These are phyloP conservation scores for Syrphus vitripennis DNA, from an alignment of 2,888 invertebrate species.

Conservation along the genomic window DNA sequence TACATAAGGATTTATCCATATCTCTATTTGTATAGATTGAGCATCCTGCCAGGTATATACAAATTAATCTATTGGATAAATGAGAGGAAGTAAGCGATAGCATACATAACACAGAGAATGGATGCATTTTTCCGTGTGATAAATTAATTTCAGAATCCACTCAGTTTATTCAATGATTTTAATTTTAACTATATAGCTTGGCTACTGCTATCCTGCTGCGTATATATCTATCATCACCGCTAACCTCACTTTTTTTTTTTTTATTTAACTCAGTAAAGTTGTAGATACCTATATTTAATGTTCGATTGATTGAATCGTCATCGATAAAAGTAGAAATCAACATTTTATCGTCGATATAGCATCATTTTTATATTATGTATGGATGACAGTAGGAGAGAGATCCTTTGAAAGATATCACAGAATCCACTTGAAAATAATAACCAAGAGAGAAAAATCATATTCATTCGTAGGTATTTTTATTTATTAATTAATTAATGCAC, in stretches of 20 bases:
- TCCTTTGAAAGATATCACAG: constrained; percentile 42
- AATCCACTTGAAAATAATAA: constrained; percentile 40
- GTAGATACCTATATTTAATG: constrained; percentile 23
- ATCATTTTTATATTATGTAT: background rate
- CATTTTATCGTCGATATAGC: constrained; percentile 1
- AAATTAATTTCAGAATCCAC: constrained; percentile 41
- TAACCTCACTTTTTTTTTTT: constrained; percentile 22
- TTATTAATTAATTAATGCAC: constrained; percentile 68
- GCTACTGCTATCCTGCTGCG: background rate
- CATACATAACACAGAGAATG: constrained; percentile 6
- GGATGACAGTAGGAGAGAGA: too few relatives aligned
- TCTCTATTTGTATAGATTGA: background rate
- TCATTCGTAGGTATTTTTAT: constrained; percentile 53
- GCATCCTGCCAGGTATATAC: constrained; percentile 28
- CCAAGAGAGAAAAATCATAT: constrained; percentile 12
- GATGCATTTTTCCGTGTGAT: constrained; percentile 39
- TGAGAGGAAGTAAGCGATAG: constrained; percentile 20
- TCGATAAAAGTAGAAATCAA: constrained; percentile 3
- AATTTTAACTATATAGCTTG: constrained; percentile 40
- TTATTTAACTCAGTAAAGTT: background rate
- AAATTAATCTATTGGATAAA: background rate
- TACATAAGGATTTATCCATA: background rate
- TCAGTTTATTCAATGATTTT: constrained; percentile 50
- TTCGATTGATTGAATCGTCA: constrained; percentile 11
- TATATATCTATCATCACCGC: background rate